Evolutionary conservation across 1,140 invertebrate species (phyloP), one percentile per base, ranked within the genome.

Genomic region (Sycophaga agraensis): DNA sequence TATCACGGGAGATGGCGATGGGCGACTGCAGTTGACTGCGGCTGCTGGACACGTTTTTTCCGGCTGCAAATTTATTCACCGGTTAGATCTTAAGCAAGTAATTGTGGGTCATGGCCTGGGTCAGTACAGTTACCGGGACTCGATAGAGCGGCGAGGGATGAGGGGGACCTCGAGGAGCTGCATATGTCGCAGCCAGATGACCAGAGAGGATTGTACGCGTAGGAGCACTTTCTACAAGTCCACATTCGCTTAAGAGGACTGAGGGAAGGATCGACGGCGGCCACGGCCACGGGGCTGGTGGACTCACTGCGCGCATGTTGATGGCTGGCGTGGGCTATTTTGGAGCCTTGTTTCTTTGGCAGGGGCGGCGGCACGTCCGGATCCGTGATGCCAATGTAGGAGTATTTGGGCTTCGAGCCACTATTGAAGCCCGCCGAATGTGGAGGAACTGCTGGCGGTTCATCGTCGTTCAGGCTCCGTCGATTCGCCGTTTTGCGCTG

Each of bases 161-260:
- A 86, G 2, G 86, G 83, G 19, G 85, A 84, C 59, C 84, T 78
- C 66, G 82, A 80, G 67, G 85, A 85, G 59, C 87, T 86, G 71
- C 92, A 94, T 70, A 93, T 90, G 73, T 92, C 90, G 75, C 92
- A 94, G 39, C 82, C 81, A 21, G 87, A 85, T 39, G 87, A 86
- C 85, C 89, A 89, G 65, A 91, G 84, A 54, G 89, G 87, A 81
- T 94, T 94, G 74, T 92, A 93, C 46, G 91, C 89, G 78, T 90
- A 94, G 69, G 91, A 92, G 77, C 92, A 95, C 76, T 92, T 89
- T 57, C 84, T 82, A 80, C 92, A 95, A 46, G 89, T 91, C 92
- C 92, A 94, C 87, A 91, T 90, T 63, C 90, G 86, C 59, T 84
- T 84, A 19, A 84, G 67, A n/a, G 79, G 74, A 56, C 73, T 80